Percentiles rank a stretch among this genome's conserved stretches.
Conservation (phyloP, 2,113 vertebrate genomes). For the Pterocles gutturalis region DNA sequence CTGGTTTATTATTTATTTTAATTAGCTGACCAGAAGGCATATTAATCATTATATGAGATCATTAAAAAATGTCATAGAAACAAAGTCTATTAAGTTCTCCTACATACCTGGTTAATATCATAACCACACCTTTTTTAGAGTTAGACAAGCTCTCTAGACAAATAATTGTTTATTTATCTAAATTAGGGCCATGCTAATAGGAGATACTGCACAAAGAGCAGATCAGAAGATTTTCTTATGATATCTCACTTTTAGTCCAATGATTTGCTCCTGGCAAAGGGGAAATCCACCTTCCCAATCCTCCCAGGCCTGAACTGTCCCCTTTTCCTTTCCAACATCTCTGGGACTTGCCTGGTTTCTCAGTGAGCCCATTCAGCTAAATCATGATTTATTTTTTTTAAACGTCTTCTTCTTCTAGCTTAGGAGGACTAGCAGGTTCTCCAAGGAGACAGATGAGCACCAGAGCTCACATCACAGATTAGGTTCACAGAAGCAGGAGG, state of each 20-base stretch:
- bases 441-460: not conserved
- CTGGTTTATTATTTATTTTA: constrained; percentile 25
- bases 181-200: not conserved
- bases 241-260: not conserved
- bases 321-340: not conserved
- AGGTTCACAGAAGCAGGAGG: not conserved
- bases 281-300: not conserved
- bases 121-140: not conserved
- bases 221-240: not conserved
- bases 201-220: not conserved
- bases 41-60: not conserved
- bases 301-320: not conserved
- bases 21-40: not conserved
- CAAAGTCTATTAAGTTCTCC: not conserved
- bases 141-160: not conserved
- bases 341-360: not conserved
- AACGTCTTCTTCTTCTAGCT: not conserved
- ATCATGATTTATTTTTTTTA: not conserved
- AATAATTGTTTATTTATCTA: not conserved
- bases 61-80: not conserved
- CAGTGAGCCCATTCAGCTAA: not conserved
- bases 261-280: not conserved
- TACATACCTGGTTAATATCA: not conserved
- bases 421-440: not conserved
- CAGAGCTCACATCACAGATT: not conserved